Conservation (phyloP, 1,140 invertebrate species). For the Nasonia vitripennis region DNA sequence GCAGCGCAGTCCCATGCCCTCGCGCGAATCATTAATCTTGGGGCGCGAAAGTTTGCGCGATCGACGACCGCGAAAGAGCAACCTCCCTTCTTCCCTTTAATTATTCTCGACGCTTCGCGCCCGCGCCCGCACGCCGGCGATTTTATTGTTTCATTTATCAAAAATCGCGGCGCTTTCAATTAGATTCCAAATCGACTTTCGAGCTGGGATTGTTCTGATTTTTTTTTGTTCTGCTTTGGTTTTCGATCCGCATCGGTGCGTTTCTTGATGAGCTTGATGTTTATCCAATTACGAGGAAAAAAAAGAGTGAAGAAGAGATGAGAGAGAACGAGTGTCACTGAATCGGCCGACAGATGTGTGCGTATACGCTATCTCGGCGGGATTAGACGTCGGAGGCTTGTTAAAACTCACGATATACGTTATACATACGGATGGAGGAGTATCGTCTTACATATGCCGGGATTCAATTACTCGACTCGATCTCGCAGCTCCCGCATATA, state of each 20-base stretch:
- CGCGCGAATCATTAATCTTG: constrained; percentile 63
- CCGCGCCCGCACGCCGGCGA: neutral
- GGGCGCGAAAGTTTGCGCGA: constrained; percentile 48
- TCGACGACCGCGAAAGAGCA: constrained; percentile 18
- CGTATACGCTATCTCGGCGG: neutral
- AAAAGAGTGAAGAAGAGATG: neutral
- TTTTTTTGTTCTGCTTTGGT: neutral
- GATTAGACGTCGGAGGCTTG: constrained; percentile 1
- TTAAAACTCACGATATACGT: constrained; percentile 7
- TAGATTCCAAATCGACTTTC: constrained; percentile 32
- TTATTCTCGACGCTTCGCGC: constrained; percentile 39
- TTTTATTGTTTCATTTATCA: constrained; percentile 54
- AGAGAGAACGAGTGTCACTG: neutral
- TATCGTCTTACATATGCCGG: constrained; percentile 30
- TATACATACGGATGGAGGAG: constrained; percentile 22
- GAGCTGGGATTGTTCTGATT: constrained; percentile 1
- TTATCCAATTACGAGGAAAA: neutral
- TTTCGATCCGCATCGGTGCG: too few species aligned
- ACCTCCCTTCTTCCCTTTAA: constrained; percentile 38
- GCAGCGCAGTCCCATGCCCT: neutral
- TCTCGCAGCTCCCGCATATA: constrained; percentile 20
- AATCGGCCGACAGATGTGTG: constrained; percentile 16
- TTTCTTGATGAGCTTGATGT: neutral
- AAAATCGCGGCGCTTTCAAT: constrained; percentile 40
- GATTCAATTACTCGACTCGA: constrained; percentile 31